Evolutionary conservation across 92 coral and sea anemone species (phyloP).

Genomic region (Phenganax marumi): DNA sequence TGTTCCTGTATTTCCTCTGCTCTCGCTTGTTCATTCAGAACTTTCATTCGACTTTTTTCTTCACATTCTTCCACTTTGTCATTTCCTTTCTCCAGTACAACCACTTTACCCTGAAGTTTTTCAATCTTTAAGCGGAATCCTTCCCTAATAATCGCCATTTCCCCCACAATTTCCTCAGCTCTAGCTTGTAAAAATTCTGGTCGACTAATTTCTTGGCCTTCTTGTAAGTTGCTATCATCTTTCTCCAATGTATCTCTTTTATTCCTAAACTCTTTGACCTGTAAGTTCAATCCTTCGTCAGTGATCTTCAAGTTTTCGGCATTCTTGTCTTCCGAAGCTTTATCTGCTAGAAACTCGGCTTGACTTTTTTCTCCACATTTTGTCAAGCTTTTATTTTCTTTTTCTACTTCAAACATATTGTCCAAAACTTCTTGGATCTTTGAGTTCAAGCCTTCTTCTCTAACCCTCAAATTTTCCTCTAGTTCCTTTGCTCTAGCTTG

Average conservation of each 20-base stretch:
- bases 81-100: too few species aligned
- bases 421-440: too few species aligned
- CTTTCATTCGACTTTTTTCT: neutral
- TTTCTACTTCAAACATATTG: too few species aligned
- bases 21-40: too few species aligned
- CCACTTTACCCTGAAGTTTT: neutral
- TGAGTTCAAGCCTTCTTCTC: too few species aligned
- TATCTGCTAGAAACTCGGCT: too few species aligned
- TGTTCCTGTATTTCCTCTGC: conserved; percentile 34
- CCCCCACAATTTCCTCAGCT: too few species aligned
- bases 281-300: conserved; percentile 13
- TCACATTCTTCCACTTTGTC: conserved; percentile 12
- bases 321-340: neutral
- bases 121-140: neutral
- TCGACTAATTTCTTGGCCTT: conserved; percentile 9
- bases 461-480: too few species aligned
- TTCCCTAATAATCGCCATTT: neutral
- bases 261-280: conserved; percentile 8
- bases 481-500: too few species aligned
- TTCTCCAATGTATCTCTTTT: neutral
- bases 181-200: too few species aligned
- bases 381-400: too few species aligned
- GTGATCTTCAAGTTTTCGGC: neutral
- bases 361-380: too few species aligned
- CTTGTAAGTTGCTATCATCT: conserved; percentile 37